These are phyloP conservation scores for Diprion similis DNA, from an alignment of 1,140 invertebrate species.

Conservation along the genomic window DNA sequence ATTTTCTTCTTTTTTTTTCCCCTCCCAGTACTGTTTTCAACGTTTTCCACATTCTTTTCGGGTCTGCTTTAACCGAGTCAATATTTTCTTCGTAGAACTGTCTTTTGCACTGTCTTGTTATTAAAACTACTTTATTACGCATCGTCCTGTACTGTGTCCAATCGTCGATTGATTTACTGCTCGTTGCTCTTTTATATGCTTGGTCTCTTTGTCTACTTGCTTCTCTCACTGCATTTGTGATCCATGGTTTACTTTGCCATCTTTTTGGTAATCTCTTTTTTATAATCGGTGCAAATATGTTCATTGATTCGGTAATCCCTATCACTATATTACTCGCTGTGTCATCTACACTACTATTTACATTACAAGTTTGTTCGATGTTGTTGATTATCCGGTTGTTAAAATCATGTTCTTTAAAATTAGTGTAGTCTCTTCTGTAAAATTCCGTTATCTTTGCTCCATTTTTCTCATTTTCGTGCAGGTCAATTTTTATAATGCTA, in stretches of 20 bases:
- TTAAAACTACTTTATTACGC: background rate
- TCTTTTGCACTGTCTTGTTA: background rate
- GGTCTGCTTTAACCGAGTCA: background rate
- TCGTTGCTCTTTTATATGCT: background rate
- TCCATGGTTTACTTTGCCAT: constrained; percentile 12
- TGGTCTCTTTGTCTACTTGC: background rate
- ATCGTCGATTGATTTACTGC: background rate
- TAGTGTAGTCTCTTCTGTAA: constrained; percentile 6
- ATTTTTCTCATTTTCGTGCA: background rate
- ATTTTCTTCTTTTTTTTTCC: background rate
- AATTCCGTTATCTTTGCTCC: background rate
- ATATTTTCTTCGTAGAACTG: background rate
- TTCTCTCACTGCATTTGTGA: background rate
- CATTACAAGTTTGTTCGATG: background rate
- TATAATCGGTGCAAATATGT: background rate
- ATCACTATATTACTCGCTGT: background rate
- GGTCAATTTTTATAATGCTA: constrained; percentile 1
- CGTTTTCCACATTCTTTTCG: constrained; percentile 2
- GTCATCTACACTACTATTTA: background rate
- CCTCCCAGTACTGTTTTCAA: background rate
- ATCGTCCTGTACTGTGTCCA: background rate
- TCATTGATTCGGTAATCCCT: constrained; percentile 8
- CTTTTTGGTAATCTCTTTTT: background rate
- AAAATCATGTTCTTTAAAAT: background rate
- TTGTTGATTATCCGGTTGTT: background rate